Evolutionary conservation across 2,113 vertebrate genomes (phyloP), one percentile per base, ranked within the genome.

Genomic region (Zapornia atra): DNA sequence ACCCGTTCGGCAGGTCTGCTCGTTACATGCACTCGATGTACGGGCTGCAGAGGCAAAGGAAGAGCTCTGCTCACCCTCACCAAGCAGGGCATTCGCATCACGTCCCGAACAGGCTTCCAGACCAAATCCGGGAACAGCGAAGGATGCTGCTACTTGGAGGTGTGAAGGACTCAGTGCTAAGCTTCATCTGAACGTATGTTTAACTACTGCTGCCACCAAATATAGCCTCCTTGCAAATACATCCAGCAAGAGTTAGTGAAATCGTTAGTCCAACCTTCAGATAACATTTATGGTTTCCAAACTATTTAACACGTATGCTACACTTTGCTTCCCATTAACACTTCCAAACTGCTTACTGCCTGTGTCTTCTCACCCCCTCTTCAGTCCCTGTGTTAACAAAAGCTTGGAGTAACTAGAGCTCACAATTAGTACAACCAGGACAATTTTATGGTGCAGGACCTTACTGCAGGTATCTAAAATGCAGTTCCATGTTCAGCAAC

Each of bases 401-500:
- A 66, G 57, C n/a, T 26, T 40, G 51, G 29, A 59, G 51, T 46
- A 83, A 16, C 26, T 48, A 21, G 9, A 57, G 38, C 29, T 48
- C 5, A 16, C 4, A 2, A 72, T 26, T 19, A 70, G 50, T 17
- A 64, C 31, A 88, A 78, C 26, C 5, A 6, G 13, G n/a, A 70
- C 56, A n/a, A n/a, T 80, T 81, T 16, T 17, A 76, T 11, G 51
- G 65, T 56, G 38, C 72, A 54, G 33, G 17, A 64, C 0, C 1
- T 31, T 51, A 33, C 33, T n/a, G 11, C 38, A 79, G 12, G 18
- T 0, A 50, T 9, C 9, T 57, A 42, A 85, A 90, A 51, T 2
- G 1, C 0, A 1, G 9, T 29, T 42, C 29, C 5, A 25, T 0
- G 0, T n/a, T 64, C 21, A 5, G 44, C 65, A 54, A 26, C 15